A percentile compares a stretch with the other conserved stretches of the same genome.
Conservation (phyloP, 2,888 invertebrate species). For the Machimus rusticus region DNA sequence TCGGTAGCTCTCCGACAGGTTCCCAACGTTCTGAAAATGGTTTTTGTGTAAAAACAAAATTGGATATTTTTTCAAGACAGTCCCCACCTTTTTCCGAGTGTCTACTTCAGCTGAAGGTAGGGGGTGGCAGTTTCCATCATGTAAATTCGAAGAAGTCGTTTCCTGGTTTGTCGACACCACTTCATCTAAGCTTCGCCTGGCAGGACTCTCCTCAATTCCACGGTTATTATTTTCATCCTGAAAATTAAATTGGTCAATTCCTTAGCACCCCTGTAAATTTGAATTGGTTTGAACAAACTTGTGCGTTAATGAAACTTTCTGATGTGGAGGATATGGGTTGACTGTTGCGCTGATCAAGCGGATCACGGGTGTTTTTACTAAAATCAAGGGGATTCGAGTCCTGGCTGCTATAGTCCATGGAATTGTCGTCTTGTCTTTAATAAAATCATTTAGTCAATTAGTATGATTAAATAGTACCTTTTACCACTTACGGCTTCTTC, state of each 20-base stretch:
- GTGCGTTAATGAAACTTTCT: slow-evolving; percentile 14
- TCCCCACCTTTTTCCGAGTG: background rate
- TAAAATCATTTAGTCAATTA: background rate
- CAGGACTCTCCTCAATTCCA: slow-evolving; percentile 51
- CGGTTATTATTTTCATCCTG: slow-evolving; percentile 61
- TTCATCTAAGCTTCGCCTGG: slow-evolving; percentile 42
- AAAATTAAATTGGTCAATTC: background rate
- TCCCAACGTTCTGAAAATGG: background rate
- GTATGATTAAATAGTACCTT: background rate
- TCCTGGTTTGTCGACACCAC: slow-evolving; percentile 44
- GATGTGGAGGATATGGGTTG: slow-evolving; percentile 46
- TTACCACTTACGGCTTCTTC: slow-evolving; percentile 51
- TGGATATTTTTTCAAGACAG: background rate
- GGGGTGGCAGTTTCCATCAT: slow-evolving; percentile 30
- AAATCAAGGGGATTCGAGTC: slow-evolving; percentile 65
- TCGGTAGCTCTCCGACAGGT: slow-evolving; percentile 56
- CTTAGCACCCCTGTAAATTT: background rate
- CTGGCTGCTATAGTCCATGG: slow-evolving; percentile 59
- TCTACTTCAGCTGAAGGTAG: slow-evolving; percentile 10
- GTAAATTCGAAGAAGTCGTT: slow-evolving; percentile 43
- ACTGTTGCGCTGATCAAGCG: slow-evolving; percentile 43
- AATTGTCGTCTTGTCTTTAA: slow-evolving; percentile 56
- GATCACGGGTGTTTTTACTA: slow-evolving; percentile 59
- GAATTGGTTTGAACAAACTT: background rate
- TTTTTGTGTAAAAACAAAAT: background rate